These are phyloP conservation scores for Fissipunctia ypsillon DNA, from an alignment of 2,888 invertebrate species.

Conservation along the genomic window DNA sequence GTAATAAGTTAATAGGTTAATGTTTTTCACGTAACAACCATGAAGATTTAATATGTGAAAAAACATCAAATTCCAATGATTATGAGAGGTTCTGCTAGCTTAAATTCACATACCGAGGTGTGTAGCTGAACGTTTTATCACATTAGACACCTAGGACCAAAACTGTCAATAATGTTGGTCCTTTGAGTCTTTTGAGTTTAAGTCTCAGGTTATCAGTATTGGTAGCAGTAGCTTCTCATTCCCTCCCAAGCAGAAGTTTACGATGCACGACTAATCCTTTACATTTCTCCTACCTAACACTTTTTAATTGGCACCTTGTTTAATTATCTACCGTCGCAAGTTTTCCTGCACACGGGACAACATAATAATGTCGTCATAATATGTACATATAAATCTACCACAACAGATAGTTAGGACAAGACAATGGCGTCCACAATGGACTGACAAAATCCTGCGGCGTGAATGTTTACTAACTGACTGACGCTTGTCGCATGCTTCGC, in stretches of 20 bases:
- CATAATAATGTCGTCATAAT: constrained; percentile 10
- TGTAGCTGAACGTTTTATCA: neutral
- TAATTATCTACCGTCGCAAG: neutral
- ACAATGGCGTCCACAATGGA: constrained; percentile 52
- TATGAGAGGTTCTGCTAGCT: neutral
- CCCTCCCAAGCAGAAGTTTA: no score
- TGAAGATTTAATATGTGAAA: neutral
- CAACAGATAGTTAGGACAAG: constrained; percentile 37
- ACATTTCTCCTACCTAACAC: constrained; percentile 27
- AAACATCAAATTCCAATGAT: neutral
- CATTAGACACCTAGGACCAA: neutral
- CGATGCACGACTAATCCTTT: constrained; percentile 7
- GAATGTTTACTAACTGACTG: constrained; percentile 57
- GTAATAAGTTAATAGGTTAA: constrained; percentile 35
- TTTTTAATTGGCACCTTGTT: constrained; percentile 12
- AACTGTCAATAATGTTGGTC: neutral
- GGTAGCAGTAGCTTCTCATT: no score
- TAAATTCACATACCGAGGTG: neutral
- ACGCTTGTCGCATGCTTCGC: constrained; percentile 47
- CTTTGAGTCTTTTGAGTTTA: neutral
- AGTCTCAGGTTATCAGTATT: no score
- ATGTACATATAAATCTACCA: constrained; percentile 16
- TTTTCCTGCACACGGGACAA: constrained; percentile 3
- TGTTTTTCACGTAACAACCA: neutral
- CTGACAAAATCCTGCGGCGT: constrained; percentile 38